These are phyloP conservation scores for Thecophora atra DNA, from an alignment of 2,888 invertebrate genomes.

Conservation along the genomic window DNA sequence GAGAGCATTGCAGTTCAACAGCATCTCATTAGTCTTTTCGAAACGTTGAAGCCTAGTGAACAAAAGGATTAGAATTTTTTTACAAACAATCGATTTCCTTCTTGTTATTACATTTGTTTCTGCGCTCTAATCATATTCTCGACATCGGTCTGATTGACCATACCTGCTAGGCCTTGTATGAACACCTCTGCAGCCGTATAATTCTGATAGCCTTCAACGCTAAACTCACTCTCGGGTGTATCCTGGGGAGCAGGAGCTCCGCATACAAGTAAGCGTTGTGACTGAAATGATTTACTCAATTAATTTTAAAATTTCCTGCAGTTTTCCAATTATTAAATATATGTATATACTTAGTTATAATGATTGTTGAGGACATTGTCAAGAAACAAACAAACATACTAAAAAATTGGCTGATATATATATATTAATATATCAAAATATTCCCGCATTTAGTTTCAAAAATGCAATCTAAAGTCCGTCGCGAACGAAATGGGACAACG, in stretches of 20 bases:
- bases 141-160: slow-evolving; percentile 90
- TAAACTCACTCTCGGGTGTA: slow-evolving; percentile 52
- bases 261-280: slow-evolving; percentile 46
- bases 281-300: too few species aligned
- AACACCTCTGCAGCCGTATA: slow-evolving; percentile 87
- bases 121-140: slow-evolving; percentile 90
- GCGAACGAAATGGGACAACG: too few species aligned
- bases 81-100: background rate
- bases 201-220: slow-evolving; percentile 45
- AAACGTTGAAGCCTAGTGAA: slow-evolving; percentile 86
- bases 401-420: too few species aligned
- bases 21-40: slow-evolving; percentile 99
- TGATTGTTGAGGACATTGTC: too few species aligned
- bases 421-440: too few species aligned
- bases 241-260: slow-evolving; percentile 45
- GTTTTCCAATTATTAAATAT: too few species aligned
- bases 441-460: too few species aligned
- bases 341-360: too few species aligned
- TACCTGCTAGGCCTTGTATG: slow-evolving; percentile 89
- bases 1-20: slow-evolving; percentile 95
- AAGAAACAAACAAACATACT: too few species aligned
- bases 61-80: background rate
- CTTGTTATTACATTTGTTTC: slow-evolving; percentile 81
- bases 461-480: too few species aligned
- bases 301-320: too few species aligned